Evolutionary conservation across 37 sponge, comb jelly and placozoan species (phyloP).

Genomic region (Cladorhizidae sp.): DNA sequence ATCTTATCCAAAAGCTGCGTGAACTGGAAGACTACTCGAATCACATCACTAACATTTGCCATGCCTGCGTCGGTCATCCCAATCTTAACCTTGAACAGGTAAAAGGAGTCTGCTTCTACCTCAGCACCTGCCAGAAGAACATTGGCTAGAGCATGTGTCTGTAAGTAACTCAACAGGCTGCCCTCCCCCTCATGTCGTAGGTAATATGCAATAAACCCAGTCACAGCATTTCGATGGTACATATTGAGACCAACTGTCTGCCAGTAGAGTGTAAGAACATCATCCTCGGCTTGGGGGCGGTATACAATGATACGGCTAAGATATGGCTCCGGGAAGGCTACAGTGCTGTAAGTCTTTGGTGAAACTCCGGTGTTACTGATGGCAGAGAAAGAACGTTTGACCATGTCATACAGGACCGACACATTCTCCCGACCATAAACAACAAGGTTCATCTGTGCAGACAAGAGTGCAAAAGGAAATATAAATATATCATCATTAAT

Average conservation of each 20-base stretch:
- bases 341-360: constrained; percentile 19
- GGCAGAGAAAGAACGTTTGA: constrained; percentile 49
- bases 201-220: constrained; percentile 27
- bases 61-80: constrained; percentile 44
- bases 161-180: constrained; percentile 29
- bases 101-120: constrained; percentile 33
- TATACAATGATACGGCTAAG: constrained; percentile 37
- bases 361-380: constrained; percentile 62
- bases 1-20: constrained; percentile 7
- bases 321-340: constrained; percentile 42
- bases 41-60: constrained; percentile 30
- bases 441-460: constrained; percentile 84
- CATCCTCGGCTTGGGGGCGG: constrained; percentile 32
- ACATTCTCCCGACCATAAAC: constrained; percentile 75
- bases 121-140: constrained; percentile 28
- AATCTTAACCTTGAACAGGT: constrained; percentile 28
- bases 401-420: constrained; percentile 43
- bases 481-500: no score
- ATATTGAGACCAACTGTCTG: constrained; percentile 30
- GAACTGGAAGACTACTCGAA: constrained; percentile 41
- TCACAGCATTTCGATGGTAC: constrained; percentile 24
- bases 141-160: constrained; percentile 17
- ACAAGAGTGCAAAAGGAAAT: no score
- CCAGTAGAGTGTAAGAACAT: constrained; percentile 49
- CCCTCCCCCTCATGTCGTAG: constrained; percentile 61